Conservation (phyloP, 2,797 vertebrate genomes). For the Todus mexicanus region DNA sequence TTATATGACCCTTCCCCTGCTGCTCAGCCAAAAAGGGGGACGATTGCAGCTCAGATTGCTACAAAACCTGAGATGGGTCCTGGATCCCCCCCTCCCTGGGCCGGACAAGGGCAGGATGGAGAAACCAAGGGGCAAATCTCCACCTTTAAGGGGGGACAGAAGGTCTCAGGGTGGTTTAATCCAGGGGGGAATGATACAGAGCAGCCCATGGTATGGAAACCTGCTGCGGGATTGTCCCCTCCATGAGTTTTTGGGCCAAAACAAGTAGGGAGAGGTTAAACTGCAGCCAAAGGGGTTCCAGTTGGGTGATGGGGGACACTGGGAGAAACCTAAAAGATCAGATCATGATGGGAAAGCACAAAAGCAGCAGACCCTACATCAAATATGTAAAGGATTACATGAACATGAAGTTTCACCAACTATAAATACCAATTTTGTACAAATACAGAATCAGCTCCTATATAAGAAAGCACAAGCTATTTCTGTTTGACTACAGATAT, state of each 20-base stretch:
- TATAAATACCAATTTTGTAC: no score
- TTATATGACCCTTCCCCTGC: neutral
- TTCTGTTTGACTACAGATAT: no score
- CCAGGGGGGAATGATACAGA: rapidly evolving
- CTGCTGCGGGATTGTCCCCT: neutral
- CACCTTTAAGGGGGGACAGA: neutral
- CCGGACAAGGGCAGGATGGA: neutral
- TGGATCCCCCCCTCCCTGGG: neutral
- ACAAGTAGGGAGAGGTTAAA: neutral
- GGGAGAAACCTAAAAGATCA: neutral
- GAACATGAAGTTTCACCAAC: no score
- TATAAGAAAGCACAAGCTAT: no score
- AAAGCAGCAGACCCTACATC: no score
- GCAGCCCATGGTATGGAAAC: neutral
- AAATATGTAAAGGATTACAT: no score
- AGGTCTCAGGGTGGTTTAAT: neutral
- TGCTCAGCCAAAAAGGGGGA: neutral
- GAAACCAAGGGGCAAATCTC: neutral
- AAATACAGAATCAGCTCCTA: no score
- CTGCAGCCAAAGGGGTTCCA: neutral
- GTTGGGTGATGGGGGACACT: neutral
- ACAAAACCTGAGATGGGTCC: neutral
- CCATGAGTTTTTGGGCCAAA: neutral
- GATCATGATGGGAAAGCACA: no score
- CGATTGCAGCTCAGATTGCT: neutral